Evolutionary conservation across 2,888 invertebrate species (phyloP), one percentile per base, ranked within the genome.

Genomic region (Fragum whitleyi): DNA sequence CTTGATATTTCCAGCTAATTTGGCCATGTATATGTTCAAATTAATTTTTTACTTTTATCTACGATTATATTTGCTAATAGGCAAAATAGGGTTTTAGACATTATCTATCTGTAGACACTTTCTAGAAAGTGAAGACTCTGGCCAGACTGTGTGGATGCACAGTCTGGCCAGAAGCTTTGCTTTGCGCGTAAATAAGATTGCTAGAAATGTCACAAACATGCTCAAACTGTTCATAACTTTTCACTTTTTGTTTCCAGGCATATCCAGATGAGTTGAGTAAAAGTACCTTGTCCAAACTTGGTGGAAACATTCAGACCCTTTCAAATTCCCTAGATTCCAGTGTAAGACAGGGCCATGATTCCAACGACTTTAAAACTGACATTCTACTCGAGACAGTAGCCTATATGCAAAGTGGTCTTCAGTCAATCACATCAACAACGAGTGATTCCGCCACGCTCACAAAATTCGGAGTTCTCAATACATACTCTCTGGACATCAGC

Each of bases 221-320:
- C n/a, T n/a, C n/a, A n/a, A n/a, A n/a, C n/a, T n/a, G n/a, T n/a
- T n/a, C n/a, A n/a, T n/a, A n/a, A n/a, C n/a, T n/a, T n/a, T n/a
- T n/a, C n/a, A n/a, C n/a, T n/a, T 9, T 36, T 36, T 36, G 3
- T 36, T 61, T 86, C 77, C 85, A 91, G 91, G 83, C 81, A 42
- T 88, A 87, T 73, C 61, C 81, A 3, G 76, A 75, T 29, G 91
- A 91, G 75, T 83, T 87, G 59, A 86, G 87, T 0, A 73, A 74
- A 7, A 71, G 78, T 11, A 86, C 88, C 9, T 71, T 87, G 7
- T 67, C 68, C 11, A 36, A 26, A n/a, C 59, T 70, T 0, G 70
- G 14, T 21, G 21, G 32, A 0, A 28, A 26, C 11, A 70, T 70
- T 7, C 28, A 36, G 11, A 32, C 55, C 1, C 32, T 55, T 0